phyloP scores from a whole-genome alignment of 1,140 invertebrate genomes.

The Babylonia areolata region DNA sequence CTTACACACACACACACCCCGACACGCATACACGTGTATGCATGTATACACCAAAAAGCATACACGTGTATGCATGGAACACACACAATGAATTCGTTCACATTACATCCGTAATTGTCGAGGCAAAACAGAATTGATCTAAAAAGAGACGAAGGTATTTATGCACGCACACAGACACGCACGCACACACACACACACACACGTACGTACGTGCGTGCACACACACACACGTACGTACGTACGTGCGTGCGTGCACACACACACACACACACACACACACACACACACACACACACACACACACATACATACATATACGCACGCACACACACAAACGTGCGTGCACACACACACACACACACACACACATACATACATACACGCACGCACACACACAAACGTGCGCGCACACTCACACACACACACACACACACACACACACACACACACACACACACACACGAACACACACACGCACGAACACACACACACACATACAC shows the following conservation, averaged over 20 bases:
- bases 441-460: constrained; percentile 17
- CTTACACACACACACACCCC: too few species aligned
- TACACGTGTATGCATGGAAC: too few species aligned
- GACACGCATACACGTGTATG: too few species aligned
- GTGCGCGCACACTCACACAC: background rate
- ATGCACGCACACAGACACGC: too few species aligned
- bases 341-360: background rate
- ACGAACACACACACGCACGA: too few species aligned
- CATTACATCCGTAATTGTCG: too few species aligned
- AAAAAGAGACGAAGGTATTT: too few species aligned
- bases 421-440: constrained; percentile 16
- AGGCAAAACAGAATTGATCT: too few species aligned
- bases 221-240: background rate
- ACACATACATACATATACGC: background rate
- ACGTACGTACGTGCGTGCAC: background rate
- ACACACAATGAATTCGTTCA: too few species aligned
- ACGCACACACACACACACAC: too few species aligned
- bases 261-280: background rate
- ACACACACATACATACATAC: constrained; percentile 12
- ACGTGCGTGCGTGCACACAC: background rate
- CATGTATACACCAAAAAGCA: too few species aligned
- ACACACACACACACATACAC: too few species aligned
- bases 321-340: background rate
- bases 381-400: background rate
- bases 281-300: background rate